Evolutionary conservation across 2,888 invertebrate genomes (phyloP).

Genomic region (Phania funesta): DNA sequence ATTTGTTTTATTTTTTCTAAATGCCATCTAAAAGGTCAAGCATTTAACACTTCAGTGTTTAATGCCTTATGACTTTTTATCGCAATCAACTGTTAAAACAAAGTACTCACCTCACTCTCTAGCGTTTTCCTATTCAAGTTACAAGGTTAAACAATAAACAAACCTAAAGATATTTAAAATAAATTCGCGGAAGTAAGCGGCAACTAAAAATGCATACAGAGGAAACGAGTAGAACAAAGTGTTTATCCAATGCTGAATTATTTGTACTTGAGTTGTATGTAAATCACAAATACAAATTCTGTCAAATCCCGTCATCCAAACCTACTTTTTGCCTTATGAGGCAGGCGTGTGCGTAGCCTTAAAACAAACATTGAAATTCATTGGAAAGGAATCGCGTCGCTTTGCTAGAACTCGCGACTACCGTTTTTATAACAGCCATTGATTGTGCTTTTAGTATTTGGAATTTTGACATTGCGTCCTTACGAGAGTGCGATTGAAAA

Average conservation of each 20-base stretch:
- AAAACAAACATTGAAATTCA: slow-evolving; percentile 23
- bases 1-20: not conserved
- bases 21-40: slow-evolving; percentile 3
- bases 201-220: slow-evolving; percentile 27
- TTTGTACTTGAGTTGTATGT: slow-evolving; percentile 2
- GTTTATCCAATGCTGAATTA: not conserved
- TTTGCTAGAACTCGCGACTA: slow-evolving; percentile 60
- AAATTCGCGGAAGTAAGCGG: slow-evolving; percentile 55
- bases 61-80: slow-evolving; percentile 24
- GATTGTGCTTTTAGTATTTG: slow-evolving; percentile 17
- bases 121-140: slow-evolving; percentile 2
- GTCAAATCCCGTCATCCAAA: not conserved
- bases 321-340: not conserved
- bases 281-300: slow-evolving; percentile 9
- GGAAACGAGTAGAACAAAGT: slow-evolving; percentile 12
- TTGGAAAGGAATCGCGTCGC: slow-evolving; percentile 52
- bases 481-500: not conserved
- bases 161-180: slow-evolving; percentile 24
- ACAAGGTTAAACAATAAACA: slow-evolving; percentile 36
- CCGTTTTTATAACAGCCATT: slow-evolving; percentile 57
- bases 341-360: slow-evolving; percentile 25
- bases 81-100: not conserved
- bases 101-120: not conserved
- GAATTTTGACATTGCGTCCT: slow-evolving; percentile 29
- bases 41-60: slow-evolving; percentile 41